A percentile compares a stretch with the other conserved stretches of the same genome.
These are phyloP conservation scores for Myanophis thanlyinensis DNA, from an alignment of 2,113 vertebrate species.

Conservation along the genomic window DNA sequence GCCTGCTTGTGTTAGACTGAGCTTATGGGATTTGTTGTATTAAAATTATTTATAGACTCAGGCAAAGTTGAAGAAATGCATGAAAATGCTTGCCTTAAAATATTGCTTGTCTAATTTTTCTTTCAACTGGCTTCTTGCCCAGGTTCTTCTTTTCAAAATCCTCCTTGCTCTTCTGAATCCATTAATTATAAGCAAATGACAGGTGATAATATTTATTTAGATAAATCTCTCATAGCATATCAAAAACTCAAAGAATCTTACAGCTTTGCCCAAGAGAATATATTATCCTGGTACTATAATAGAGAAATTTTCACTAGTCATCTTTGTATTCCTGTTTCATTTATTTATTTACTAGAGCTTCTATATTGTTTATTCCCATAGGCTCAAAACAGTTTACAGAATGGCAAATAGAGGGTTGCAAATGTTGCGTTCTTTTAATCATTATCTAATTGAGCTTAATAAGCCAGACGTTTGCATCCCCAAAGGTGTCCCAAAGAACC, in stretches of 20 bases:
- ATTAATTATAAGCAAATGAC: constrained; percentile 14
- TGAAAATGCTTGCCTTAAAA: constrained; percentile 9
- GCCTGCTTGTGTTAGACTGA: not conserved
- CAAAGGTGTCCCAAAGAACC: not conserved
- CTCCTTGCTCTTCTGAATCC: not conserved
- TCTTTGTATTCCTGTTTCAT: not conserved
- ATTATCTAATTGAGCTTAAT: not conserved
- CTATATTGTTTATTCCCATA: not conserved
- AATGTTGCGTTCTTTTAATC: not conserved
- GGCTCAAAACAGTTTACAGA: not conserved
- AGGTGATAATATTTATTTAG: constrained; percentile 13
- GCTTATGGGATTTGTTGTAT: not conserved
- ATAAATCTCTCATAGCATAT: constrained; percentile 13
- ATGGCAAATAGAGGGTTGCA: not conserved
- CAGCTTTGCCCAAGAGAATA: not conserved
- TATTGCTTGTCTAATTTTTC: not conserved
- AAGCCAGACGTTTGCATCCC: not conserved
- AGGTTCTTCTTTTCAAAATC: not conserved
- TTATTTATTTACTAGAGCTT: not conserved
- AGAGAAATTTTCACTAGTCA: not conserved
- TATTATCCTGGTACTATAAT: not conserved
- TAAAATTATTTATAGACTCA: not conserved
- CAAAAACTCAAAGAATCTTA: not conserved
- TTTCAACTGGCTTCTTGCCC: not conserved
- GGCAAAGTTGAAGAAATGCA: not conserved